Evolutionary conservation across 2,797 vertebrate genomes (phyloP).

Genomic region (Philypnodon macrostomus): DNA sequence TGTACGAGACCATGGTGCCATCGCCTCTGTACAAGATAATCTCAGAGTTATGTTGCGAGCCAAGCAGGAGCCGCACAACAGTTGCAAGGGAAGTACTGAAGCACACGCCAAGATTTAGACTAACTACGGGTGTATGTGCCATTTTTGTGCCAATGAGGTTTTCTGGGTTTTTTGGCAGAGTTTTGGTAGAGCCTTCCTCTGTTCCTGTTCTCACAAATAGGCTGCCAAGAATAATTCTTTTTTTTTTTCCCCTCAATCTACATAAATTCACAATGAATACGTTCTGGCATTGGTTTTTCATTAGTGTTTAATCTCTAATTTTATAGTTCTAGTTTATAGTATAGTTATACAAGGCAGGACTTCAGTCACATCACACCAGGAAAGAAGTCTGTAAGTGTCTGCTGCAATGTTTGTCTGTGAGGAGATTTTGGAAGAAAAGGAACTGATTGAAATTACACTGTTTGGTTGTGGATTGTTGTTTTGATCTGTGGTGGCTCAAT

Average conservation of each 20-base stretch:
- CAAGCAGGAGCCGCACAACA: constrained; percentile 26
- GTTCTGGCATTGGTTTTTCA: constrained; percentile 23
- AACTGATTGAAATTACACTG: background rate
- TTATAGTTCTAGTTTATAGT: background rate
- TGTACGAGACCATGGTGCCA: background rate
- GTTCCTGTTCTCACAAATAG: constrained; percentile 20
- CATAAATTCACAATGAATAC: constrained; percentile 27
- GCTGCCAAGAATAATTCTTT: constrained; percentile 21
- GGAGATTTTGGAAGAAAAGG: background rate
- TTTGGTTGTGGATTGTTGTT: background rate
- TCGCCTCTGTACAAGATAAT: constrained; percentile 21
- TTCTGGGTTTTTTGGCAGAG: constrained; percentile 18
- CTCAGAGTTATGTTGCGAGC: constrained; percentile 5
- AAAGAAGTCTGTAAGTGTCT: background rate
- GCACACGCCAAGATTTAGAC: constrained; percentile 17
- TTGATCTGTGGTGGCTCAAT: background rate
- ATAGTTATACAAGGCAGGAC: constrained; percentile 9
- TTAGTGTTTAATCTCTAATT: constrained; percentile 10
- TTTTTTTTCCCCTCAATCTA: constrained; percentile 25
- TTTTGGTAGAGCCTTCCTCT: constrained; percentile 10
- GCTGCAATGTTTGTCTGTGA: background rate
- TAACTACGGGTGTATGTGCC: constrained; percentile 5
- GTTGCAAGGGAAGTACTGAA: constrained; percentile 29
- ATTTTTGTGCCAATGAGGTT: constrained; percentile 8
- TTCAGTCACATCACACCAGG: constrained; percentile 5